Percentiles rank a stretch among this genome's conserved stretches.
These are phyloP conservation scores for Sinotaia quadrata DNA, from an alignment of 2,888 invertebrate species.

Conservation along the genomic window DNA sequence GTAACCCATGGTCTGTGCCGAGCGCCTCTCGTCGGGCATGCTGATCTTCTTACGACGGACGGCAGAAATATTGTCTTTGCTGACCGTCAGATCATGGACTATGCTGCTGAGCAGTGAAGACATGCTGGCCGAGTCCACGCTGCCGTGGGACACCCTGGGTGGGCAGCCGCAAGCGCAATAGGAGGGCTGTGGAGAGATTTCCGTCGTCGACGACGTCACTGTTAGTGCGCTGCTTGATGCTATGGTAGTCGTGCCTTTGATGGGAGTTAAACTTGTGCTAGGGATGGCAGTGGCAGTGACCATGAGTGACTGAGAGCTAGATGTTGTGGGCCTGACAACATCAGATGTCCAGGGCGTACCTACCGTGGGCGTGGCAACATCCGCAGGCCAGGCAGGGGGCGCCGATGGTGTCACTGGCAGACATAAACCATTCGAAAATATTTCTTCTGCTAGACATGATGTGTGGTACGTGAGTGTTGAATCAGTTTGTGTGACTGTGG, in stretches of 20 bases:
- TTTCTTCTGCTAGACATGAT: too few species aligned
- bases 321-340: not conserved
- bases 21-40: constrained; percentile 28
- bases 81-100: constrained; percentile 31
- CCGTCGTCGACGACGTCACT: too few species aligned
- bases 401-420: too few species aligned
- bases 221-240: not conserved
- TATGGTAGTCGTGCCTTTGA: not conserved
- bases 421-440: too few species aligned
- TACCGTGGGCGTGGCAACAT: not conserved
- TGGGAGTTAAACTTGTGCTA: too few species aligned
- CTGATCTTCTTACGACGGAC: constrained; percentile 30
- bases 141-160: constrained; percentile 1
- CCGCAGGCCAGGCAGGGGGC: not conserved
- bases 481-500: too few species aligned
- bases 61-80: constrained; percentile 32
- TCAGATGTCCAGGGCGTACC: not conserved
- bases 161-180: constrained; percentile 30
- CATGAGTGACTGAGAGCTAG: not conserved
- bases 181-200: not conserved
- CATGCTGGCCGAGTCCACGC: constrained; percentile 18
- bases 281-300: not conserved
- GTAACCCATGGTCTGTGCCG: constrained; percentile 39
- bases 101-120: constrained; percentile 23
- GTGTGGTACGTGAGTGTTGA: too few species aligned